Percentiles rank a stretch among this genome's conserved stretches.
These are phyloP conservation scores for Perca flavescens DNA, from an alignment of 2,113 vertebrate species.

Conservation along the genomic window DNA sequence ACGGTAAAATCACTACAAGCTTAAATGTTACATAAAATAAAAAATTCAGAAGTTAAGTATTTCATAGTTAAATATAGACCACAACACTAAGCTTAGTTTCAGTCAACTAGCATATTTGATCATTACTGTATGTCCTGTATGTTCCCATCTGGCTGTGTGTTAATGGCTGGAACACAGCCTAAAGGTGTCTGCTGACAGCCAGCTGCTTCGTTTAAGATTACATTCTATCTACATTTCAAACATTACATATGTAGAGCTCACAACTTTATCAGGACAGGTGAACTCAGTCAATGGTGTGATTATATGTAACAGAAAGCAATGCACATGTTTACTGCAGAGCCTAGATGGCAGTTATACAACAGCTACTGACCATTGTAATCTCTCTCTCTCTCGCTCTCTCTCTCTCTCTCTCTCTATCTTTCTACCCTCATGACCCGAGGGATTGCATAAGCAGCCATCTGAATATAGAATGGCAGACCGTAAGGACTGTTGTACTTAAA, in stretches of 20 bases:
- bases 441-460: conserved; percentile 72
- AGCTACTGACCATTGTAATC: not conserved
- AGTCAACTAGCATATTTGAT: conserved; percentile 25
- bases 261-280: conserved; percentile 49
- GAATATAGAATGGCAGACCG: conserved; percentile 63
- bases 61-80: conserved; percentile 14
- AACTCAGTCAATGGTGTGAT: conserved; percentile 49
- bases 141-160: conserved; percentile 21
- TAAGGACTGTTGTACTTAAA: conserved; percentile 46
- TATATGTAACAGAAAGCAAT: conserved; percentile 43
- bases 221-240: conserved; percentile 54
- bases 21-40: conserved; percentile 9
- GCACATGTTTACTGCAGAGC: conserved; percentile 55
- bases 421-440: conserved; percentile 41
- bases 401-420: conserved; percentile 16
- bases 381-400: conserved; percentile 23
- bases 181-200: conserved; percentile 72
- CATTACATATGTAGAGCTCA: conserved; percentile 15
- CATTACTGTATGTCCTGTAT: not conserved
- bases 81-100: not conserved
- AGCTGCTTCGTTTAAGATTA: conserved; percentile 71
- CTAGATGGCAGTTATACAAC: conserved; percentile 65
- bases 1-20: not conserved
- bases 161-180: conserved; percentile 22
- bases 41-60: not conserved